phyloP scores from a whole-genome alignment of 2,888 invertebrate species.

The Apodemia zela region DNA sequence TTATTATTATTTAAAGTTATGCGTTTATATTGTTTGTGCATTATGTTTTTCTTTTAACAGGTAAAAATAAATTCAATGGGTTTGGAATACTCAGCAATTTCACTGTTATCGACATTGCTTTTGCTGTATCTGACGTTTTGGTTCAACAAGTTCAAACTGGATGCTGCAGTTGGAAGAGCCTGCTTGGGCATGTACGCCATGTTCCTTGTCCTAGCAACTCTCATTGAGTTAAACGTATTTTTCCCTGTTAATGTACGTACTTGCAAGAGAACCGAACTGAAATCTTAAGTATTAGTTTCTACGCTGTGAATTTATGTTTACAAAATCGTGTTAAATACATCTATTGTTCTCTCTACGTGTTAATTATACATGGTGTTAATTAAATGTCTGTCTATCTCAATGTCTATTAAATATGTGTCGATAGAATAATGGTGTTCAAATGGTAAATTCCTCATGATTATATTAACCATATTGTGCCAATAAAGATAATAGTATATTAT shows the following conservation, averaged over 20 bases:
- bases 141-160: constrained; percentile 92
- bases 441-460: too few relatives aligned
- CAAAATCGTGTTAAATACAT: constrained; percentile 1
- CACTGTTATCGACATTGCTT: constrained; percentile 91
- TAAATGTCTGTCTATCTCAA: neutral
- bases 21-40: constrained; percentile 31
- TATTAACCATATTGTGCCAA: too few relatives aligned
- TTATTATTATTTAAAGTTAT: neutral
- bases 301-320: constrained; percentile 19
- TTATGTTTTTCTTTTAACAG: constrained; percentile 52
- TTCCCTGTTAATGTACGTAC: constrained; percentile 94
- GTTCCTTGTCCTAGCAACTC: constrained; percentile 91
- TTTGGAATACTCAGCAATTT: constrained; percentile 94
- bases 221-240: constrained; percentile 96
- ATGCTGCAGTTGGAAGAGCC: constrained; percentile 90
- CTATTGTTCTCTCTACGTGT: constrained; percentile 11
- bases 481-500: too few relatives aligned
- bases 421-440: too few relatives aligned
- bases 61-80: constrained; percentile 95
- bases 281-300: constrained; percentile 42
- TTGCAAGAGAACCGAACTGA: constrained; percentile 82
- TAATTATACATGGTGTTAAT: constrained; percentile 4
- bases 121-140: constrained; percentile 91
- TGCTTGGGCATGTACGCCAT: constrained; percentile 93
- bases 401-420: neutral